Conservation (phyloP, 2,888 invertebrate species). For the Abrostola tripartita region DNA sequence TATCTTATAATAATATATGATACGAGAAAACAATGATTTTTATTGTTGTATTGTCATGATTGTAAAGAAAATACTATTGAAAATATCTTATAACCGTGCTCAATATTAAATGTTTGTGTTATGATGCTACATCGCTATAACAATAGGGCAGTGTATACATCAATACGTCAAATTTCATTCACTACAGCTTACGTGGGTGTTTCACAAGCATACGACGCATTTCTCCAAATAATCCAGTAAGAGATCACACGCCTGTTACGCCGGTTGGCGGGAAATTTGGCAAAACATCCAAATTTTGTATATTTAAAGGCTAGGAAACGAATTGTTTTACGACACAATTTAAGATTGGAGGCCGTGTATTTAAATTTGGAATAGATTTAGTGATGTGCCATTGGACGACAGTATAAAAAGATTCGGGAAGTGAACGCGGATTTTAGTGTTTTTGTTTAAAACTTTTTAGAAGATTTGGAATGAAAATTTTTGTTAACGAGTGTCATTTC, state of each 20-base stretch:
- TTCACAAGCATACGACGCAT: slow-evolving; percentile 23
- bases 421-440: too few relatives aligned
- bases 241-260: slow-evolving; percentile 32
- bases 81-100: too few relatives aligned
- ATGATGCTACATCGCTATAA: not conserved
- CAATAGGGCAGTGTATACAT: not conserved
- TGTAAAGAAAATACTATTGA: too few relatives aligned
- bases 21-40: too few relatives aligned
- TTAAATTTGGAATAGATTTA: slow-evolving; percentile 5
- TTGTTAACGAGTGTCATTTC: slow-evolving; percentile 29
- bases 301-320: slow-evolving; percentile 47
- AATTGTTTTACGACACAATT: slow-evolving; percentile 25
- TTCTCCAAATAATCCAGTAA: slow-evolving; percentile 66
- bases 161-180: slow-evolving; percentile 32
- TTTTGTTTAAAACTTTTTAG: not conserved
- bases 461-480: slow-evolving; percentile 48
- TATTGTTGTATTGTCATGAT: too few relatives aligned
- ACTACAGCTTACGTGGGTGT: slow-evolving; percentile 21
- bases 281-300: slow-evolving; percentile 41
- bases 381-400: not conserved
- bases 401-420: too few relatives aligned
- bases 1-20: too few relatives aligned
- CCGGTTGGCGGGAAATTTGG: slow-evolving; percentile 55
- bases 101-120: too few relatives aligned
- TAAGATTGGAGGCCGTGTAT: slow-evolving; percentile 22